Base-by-base conservation (phyloP, 2,888 invertebrate species). In the Lycaena phlaeas region DNA sequence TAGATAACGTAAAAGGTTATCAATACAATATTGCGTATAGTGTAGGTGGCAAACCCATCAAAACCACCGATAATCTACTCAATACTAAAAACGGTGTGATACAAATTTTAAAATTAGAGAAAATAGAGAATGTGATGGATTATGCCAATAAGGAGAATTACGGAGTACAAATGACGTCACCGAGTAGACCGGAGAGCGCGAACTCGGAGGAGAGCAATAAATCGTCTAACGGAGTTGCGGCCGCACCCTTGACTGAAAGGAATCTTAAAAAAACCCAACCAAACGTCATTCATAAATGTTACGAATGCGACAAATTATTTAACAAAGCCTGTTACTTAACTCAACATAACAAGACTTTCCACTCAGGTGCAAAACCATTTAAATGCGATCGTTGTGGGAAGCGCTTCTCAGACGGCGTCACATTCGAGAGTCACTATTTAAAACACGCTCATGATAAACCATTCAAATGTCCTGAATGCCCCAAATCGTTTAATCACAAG, bases 401-500 rank as follows among this genome's bases (percentile, higher is more conserved):
- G 68, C 88, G 94, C 25, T 95, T 93, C 73, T 88, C 90, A 36
- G 87, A 87, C 60, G 91, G 91, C 55, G 82, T 86, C 15, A 86
- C 88, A n/a, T 91, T 90, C 63, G 87, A 89, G 50, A 89, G 89
- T 56, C 95, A 96, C 67, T 84, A 89, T 61, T 85, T 86, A 18
- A 93, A 94, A 63, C 95, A 95, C 68, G 73, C 90, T 10, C 91
- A 91, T 44, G 92, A 94, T 49, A 95, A 95, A 65, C 94, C 94
- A 9, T 92, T 92, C 77, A 94, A 94, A 77, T 96, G 95, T 77
- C 89, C 89, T 44, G 85, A 88, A 45, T 95, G 95, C 61, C 93
- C 93, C 11, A 95, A 95, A 69, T 92, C 93, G 58, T 96, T 95
- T 74, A 94, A 95, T 66, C 95, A 95, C 77, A 95, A 95, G 74